Base-by-base conservation (phyloP, 2,797 vertebrate genomes). In the Aotus griseimembra region DNA sequence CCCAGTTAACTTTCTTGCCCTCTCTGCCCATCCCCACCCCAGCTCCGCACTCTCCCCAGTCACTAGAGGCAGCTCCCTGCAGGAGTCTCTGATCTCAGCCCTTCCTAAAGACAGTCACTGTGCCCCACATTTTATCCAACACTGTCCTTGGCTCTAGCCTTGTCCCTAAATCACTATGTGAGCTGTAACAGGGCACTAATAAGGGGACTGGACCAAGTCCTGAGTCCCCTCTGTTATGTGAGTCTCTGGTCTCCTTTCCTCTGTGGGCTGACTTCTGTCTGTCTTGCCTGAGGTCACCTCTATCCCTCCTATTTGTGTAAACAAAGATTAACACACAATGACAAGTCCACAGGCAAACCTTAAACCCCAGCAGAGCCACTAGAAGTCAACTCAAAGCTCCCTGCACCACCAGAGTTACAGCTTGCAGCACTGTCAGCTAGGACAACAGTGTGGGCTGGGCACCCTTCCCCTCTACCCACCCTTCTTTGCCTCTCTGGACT, bases 401-500 rank as follows among this genome's bases (percentile, higher is more conserved):
- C 15, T 33, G 50, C 20, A 12, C 1, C 2, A 11, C 14, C 77
- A 82, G 36, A 8, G 39, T 33, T n/a, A 5, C 0, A 2, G 30
- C 36, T 14, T 2, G 2, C 28, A 7, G 24, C 67, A 15, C 10
- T 14, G 19, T 24, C 20, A 7, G 14, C 61, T 52, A 24, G 55
- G 13, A 28, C 19, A 11, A 12, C 1, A 19, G 30, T 0, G 4
- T 12, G 5, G 12, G 28, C 15, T 26, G 9, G 57, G 50, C 1
- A 20, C 14, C 15, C 3, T 46, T 12, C 4, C 1, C 5, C 9
- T 1, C 11, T 61, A 57, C 44, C 26, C 14, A 20, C 13, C 73
- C 28, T 48, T 88, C 77, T 90, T 33, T 64, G 36, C 24, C 50
- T 46, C 24, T 75, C 88, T 89, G 67, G 39, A 22, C 33, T 0